phyloP scores from a whole-genome alignment of 1,140 invertebrate genomes.

The Physella acuta region DNA sequence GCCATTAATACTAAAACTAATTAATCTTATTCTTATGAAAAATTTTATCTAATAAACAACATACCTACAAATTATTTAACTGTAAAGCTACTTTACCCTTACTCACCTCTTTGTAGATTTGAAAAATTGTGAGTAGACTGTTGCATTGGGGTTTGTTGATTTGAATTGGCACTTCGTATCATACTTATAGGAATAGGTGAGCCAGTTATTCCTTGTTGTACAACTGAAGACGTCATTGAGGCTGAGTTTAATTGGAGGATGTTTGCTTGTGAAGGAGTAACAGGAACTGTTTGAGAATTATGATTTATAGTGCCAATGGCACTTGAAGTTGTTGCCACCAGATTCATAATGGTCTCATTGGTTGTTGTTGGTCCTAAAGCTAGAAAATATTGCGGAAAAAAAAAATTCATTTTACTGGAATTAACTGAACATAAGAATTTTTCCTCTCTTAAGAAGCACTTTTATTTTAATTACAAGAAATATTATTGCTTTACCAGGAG shows the following conservation, averaged over 20 bases:
- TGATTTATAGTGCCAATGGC: background rate
- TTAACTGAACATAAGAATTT: too few species aligned
- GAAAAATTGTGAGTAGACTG: background rate
- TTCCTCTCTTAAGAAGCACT: too few species aligned
- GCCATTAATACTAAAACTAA: too few species aligned
- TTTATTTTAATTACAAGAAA: too few species aligned
- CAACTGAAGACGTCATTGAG: background rate
- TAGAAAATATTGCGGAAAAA: too few species aligned
- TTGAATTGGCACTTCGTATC: background rate
- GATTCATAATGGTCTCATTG: too few species aligned
- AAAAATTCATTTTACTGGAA: too few species aligned
- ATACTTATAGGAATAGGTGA: background rate
- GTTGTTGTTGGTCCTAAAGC: too few species aligned
- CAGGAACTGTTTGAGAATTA: background rate
- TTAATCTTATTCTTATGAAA: too few species aligned
- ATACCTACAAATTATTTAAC: too few species aligned
- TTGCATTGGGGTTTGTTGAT: background rate
- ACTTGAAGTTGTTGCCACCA: conserved; percentile 2
- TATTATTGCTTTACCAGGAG: conserved; percentile 7
- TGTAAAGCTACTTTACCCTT: too few species aligned
- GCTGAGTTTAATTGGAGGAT: background rate
- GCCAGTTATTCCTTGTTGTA: background rate
- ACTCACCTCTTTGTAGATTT: conserved; percentile 7
- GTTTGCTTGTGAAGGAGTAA: background rate
- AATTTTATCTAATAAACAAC: too few species aligned